phyloP scores from a whole-genome alignment of 2,888 invertebrate species.

The Siphonodentalium dalli region DNA sequence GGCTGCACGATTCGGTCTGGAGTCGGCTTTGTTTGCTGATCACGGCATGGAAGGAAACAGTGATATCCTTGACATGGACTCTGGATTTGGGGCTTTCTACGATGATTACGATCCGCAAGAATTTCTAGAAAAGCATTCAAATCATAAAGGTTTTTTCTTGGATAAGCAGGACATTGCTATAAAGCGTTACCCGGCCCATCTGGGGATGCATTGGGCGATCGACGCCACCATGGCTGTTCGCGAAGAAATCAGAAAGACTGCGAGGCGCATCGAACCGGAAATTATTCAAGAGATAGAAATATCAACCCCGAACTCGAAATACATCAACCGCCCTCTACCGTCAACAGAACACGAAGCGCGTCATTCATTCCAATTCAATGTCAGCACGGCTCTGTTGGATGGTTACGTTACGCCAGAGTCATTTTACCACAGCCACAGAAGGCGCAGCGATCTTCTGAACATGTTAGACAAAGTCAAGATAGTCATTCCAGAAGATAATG shows the following conservation, averaged over 20 bases:
- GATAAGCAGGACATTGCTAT: constrained; percentile 37
- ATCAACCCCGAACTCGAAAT: constrained; percentile 39
- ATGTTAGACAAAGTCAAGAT: constrained; percentile 36
- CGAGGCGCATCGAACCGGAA: constrained; percentile 8
- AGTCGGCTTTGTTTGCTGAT: constrained; percentile 43
- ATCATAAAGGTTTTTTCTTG: constrained; percentile 28
- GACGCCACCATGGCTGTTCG: constrained; percentile 36
- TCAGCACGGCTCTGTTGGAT: constrained; percentile 41
- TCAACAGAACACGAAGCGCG: constrained; percentile 41
- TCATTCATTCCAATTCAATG: constrained; percentile 49
- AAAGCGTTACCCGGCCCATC: constrained; percentile 48
- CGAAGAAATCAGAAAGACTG: constrained; percentile 1
- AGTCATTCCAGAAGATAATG: constrained; percentile 33
- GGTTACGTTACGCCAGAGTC: constrained; percentile 37
- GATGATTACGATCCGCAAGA: constrained; percentile 41
- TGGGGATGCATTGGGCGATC: constrained; percentile 53
- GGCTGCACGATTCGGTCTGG: constrained; percentile 43
- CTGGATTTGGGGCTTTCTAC: constrained; percentile 48
- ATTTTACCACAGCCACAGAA: constrained; percentile 22
- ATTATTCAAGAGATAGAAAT: constrained; percentile 30
- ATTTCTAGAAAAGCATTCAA: constrained; percentile 20
- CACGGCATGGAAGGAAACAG: constrained; percentile 43
- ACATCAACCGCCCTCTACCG: constrained; percentile 46
- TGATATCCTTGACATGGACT: constrained; percentile 40
- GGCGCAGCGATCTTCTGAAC: constrained; percentile 24